Evolutionary conservation across 2,113 vertebrate species (phyloP).

Genomic region (Larimichthys polyactis): DNA sequence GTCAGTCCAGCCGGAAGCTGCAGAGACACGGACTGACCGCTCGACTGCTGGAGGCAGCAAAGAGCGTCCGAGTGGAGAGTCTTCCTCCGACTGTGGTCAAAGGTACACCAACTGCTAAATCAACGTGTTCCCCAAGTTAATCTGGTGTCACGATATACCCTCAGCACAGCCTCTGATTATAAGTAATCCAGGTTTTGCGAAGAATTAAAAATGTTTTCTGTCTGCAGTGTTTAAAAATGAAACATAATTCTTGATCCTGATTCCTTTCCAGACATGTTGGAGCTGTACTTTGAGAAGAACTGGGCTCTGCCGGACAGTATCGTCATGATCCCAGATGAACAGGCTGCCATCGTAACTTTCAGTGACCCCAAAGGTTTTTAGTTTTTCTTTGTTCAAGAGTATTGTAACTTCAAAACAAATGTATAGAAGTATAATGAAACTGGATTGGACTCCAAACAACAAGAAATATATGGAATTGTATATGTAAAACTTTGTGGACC

Average conservation of each 20-base stretch:
- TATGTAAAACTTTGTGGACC: background rate
- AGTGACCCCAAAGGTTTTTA: constrained; percentile 83
- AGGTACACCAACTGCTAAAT: constrained; percentile 35
- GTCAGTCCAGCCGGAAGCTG: constrained; percentile 65
- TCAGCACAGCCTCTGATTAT: no score
- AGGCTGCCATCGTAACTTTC: constrained; percentile 88
- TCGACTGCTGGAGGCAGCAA: constrained; percentile 82
- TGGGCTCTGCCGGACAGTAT: constrained; percentile 71
- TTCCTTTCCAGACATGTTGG: constrained; percentile 71
- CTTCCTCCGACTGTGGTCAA: constrained; percentile 73
- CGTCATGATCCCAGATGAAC: constrained; percentile 81
- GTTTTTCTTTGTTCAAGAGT: background rate
- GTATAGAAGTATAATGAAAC: background rate
- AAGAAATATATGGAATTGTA: background rate
- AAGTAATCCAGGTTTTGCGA: no score
- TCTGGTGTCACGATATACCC: no score
- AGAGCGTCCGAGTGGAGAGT: constrained; percentile 85
- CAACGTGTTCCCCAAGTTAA: no score
- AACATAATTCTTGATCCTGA: background rate
- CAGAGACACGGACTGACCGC: constrained; percentile 74
- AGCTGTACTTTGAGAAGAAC: constrained; percentile 87
- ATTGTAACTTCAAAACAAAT: background rate
- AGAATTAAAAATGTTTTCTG: no score
- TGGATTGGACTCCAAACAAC: background rate
- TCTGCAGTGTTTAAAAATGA: background rate